Evolutionary conservation across 2,113 vertebrate genomes (phyloP).

Genomic region (Oncorhynchus keta): DNA sequence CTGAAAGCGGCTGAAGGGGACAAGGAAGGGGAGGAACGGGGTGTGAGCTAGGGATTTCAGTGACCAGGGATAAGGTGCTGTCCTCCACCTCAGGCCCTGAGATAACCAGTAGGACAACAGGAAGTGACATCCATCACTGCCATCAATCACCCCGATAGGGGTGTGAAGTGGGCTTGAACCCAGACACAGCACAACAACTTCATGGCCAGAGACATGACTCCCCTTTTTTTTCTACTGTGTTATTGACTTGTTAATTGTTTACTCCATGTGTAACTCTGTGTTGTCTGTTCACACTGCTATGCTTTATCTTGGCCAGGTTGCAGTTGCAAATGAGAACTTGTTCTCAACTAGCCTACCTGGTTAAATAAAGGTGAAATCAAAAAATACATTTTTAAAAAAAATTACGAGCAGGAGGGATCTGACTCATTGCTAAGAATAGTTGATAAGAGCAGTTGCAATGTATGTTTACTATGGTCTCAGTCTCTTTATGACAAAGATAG

Average conservation of each 20-base stretch:
- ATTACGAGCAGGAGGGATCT: background rate
- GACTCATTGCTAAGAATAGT: background rate
- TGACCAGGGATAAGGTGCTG: constrained; percentile 45
- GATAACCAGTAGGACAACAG: constrained; percentile 53
- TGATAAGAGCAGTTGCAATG: background rate
- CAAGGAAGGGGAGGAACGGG: background rate
- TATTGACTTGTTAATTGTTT: no score
- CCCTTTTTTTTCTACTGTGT: no score
- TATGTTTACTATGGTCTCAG: no score
- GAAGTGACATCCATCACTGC: constrained; percentile 49
- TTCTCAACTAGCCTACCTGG: no score
- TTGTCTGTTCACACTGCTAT: no score
- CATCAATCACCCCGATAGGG: background rate
- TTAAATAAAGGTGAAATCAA: no score
- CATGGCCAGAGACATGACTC: background rate
- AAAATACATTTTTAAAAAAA: no score
- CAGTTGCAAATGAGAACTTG: no score
- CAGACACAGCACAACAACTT: background rate
- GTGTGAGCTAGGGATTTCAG: constrained; percentile 28
- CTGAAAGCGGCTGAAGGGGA: constrained; percentile 30
- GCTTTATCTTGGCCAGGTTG: no score
- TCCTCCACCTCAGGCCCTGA: constrained; percentile 38
- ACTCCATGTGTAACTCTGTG: no score
- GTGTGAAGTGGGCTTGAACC: constrained; percentile 27
- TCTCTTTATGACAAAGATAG: no score